phyloP scores from a whole-genome alignment of 2,113 vertebrate genomes.

The Coptodon bakossiorum region DNA sequence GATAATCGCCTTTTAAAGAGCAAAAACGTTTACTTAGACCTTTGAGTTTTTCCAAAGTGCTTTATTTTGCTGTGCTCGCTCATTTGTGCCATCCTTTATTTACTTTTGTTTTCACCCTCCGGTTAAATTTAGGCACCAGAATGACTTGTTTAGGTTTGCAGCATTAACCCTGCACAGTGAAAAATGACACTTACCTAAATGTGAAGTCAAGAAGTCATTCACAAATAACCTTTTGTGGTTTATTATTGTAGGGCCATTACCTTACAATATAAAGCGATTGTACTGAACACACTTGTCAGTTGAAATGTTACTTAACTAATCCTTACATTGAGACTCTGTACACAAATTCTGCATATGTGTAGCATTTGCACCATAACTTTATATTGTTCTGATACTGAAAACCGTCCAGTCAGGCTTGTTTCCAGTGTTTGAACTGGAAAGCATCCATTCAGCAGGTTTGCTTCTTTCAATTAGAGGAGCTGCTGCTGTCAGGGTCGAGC shows the following conservation, averaged over 20 bases:
- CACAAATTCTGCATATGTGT: not conserved
- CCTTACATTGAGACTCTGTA: not conserved
- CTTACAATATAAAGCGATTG: not conserved
- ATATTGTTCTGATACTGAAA: not conserved
- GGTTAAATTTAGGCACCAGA: not conserved
- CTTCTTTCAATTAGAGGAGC: conserved; percentile 13
- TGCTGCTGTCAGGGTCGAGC: not conserved
- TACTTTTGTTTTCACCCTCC: not conserved
- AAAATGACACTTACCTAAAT: not conserved
- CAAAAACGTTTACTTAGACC: not conserved
- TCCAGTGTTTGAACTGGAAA: conserved; percentile 9
- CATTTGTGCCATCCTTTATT: not conserved
- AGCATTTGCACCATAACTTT: not conserved
- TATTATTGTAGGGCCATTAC: not conserved
- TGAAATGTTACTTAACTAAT: not conserved
- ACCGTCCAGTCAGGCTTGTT: conserved; percentile 1
- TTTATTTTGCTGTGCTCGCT: not conserved
- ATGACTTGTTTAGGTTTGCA: not conserved
- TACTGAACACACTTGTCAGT: not conserved
- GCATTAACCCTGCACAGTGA: not conserved
- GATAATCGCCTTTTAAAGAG: not conserved
- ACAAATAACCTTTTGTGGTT: not conserved
- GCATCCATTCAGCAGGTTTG: conserved; percentile 11
- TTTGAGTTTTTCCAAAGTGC: not conserved
- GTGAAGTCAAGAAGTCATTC: not conserved